A percentile compares a stretch with the other conserved stretches of the same genome.
Conservation (phyloP, 2,113 vertebrate species). For the Austrofundulus limnaeus region DNA sequence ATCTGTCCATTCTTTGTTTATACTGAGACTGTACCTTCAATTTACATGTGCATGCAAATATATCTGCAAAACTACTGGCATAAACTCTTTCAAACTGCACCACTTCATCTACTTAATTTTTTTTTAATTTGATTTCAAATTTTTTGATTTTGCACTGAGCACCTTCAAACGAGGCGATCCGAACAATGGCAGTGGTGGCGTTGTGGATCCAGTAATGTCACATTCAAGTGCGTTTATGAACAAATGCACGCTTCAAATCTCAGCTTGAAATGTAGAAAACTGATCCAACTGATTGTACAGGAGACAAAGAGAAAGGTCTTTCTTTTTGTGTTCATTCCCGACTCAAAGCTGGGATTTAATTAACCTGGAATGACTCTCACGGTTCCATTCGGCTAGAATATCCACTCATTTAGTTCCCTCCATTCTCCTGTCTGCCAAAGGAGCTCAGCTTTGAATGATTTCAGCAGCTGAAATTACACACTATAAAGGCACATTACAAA, state of each 20-base stretch:
- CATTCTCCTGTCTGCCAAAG: constrained; percentile 53
- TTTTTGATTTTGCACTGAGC: too few relatives aligned
- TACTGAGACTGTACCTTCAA: too few relatives aligned
- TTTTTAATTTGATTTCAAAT: too few relatives aligned
- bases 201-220: neutral
- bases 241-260: neutral
- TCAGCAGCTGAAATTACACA: constrained; percentile 56
- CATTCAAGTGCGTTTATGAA: constrained; percentile 10
- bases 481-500: constrained; percentile 65
- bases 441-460: constrained; percentile 54
- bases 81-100: too few relatives aligned
- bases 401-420: constrained; percentile 59
- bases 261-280: constrained; percentile 3
- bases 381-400: constrained; percentile 54
- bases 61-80: too few relatives aligned
- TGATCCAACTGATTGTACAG: constrained; percentile 33
- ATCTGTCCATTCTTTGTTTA: too few relatives aligned
- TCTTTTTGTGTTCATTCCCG: constrained; percentile 30
- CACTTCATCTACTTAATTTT: too few relatives aligned
- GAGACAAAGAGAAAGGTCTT: constrained; percentile 11
- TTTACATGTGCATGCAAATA: too few relatives aligned
- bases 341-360: constrained; percentile 63
- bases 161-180: neutral
- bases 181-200: neutral
- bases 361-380: constrained; percentile 61